Base-by-base conservation (phyloP, 2,113 vertebrate species). In the Trematocara marginatum region DNA sequence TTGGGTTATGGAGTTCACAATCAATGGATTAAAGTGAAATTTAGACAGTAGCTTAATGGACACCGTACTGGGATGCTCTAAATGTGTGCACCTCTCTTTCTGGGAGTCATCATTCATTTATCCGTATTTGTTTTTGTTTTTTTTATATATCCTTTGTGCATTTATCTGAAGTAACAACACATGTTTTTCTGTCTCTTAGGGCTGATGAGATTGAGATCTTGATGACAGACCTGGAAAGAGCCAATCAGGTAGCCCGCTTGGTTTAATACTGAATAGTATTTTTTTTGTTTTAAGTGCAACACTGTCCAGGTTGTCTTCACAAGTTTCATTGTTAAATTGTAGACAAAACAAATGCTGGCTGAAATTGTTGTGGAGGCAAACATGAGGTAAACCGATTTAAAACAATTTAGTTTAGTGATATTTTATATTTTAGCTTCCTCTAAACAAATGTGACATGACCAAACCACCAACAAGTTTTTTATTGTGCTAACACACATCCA, bases 161-260 rank as follows among this genome's bases (percentile, higher is more conserved):
- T 79, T 61, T 83, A 31, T 35, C 53, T 78, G 49, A 4, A 64
- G 20, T 92, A 89, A 95, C 29, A 6, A 4, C 49, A 34, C 38
- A 34, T 86, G 16, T 91, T 59, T 90, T 86, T 90, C 83, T 90
- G 89, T 90, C 86, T 91, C 82, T 88, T 90, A 99, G 99, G 96
- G 98, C 97, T 29, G 98, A 99, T 90, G 99, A 99, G 95, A 98
- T 99, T 81, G 99, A 99, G 95, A 99, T 99, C 97, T 98, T 99
- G 96, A 99, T 99, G 98, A 99, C 98, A 29, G 99, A 99, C 93
- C 97, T 99, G 85, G 99, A 99, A 95, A 97, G 99, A 97, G 99
- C 98, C 54, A 99, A 99, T 96, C 99, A 99, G 98, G 98, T 99
- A 97, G 91, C 47, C 10, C 10, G 5, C 87, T 56, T 59, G 3